Evolutionary conservation across 2,797 vertebrate species (phyloP), one percentile per base, ranked within the genome.

Genomic region (Enteromius paludinosus): DNA sequence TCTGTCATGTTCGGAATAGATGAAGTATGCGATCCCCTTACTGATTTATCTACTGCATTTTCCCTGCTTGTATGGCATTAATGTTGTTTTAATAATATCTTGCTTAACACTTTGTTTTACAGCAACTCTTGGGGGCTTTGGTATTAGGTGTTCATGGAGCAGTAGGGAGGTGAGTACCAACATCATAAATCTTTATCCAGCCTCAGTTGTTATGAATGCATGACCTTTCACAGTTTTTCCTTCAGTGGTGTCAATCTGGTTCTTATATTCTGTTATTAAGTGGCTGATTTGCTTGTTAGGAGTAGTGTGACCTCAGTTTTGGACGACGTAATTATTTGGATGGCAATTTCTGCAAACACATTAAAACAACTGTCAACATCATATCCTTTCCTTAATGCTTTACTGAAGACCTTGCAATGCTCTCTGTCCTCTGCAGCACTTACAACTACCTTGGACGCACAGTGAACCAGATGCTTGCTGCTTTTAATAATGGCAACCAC

Each of bases 1-100:
- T 94, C 93, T 0, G 66, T 97, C 82, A 93, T 99, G 18, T 99
- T 96, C 43, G 98, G 98, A 0, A 86, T 98, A 20, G 98, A 99
- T 74, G 98, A 99, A 96, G 98, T 98, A 89, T 5, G 23, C 28
- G 41, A 93, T 86, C 33, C 71, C 8, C 49, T 41, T 12, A 12
- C n/a, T 59, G 14, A 2, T 49, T 20, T 2, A 54, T n/a, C 18
- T 47, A 35, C 47, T 23, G 33, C 43, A 56, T 70, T 25, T 33
- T 62, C n/a, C 3, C 10, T 41, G 5, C 4, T 49, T 23, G 54
- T 18, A 0, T 49, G 23, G 35, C 5, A 17, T 11, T 73, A 18
- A 61, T 61, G 20, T 5, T 1, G 23, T 12, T 76, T 61, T 76
- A 15, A 20, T 56, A 15, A 14, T 38, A 20, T n/a, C 41, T 54